A percentile compares a stretch with the other conserved stretches of the same genome.
These are phyloP conservation scores for Drosophila pallidifrons DNA, from an alignment of 1,140 invertebrate genomes.

Conservation along the genomic window DNA sequence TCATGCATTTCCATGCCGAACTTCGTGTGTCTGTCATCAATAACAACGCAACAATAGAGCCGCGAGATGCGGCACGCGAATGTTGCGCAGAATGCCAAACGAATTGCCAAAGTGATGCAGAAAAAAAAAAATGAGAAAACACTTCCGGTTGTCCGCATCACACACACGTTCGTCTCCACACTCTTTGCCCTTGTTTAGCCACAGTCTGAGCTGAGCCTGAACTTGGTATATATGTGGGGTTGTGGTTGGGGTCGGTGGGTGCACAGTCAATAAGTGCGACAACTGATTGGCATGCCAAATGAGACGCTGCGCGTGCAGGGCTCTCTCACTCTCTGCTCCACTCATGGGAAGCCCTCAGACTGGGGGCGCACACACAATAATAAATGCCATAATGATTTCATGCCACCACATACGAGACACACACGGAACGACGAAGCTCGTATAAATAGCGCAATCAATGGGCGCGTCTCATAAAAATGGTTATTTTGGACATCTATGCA, in stretches of 20 bases:
- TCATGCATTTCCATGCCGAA: slow-evolving; percentile 51
- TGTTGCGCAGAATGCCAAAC: slow-evolving; percentile 61
- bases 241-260: not conserved
- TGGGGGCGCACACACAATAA: slow-evolving; percentile 39
- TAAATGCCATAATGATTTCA: slow-evolving; percentile 71
- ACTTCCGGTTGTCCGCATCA: slow-evolving; percentile 50
- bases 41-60: slow-evolving; percentile 64
- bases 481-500: slow-evolving; percentile 13
- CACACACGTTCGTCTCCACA: not conserved
- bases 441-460: slow-evolving; percentile 54
- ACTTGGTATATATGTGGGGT: not conserved
- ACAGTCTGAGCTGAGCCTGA: not conserved
- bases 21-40: slow-evolving; percentile 42
- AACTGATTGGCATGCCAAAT: slow-evolving; percentile 79
- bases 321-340: not conserved
- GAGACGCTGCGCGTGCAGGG: slow-evolving; percentile 46
- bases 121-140: slow-evolving; percentile 1
- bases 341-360: slow-evolving; percentile 2
- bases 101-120: slow-evolving; percentile 35
- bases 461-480: slow-evolving; percentile 33
- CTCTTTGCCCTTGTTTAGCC: not conserved
- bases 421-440: slow-evolving; percentile 2
- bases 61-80: slow-evolving; percentile 45
- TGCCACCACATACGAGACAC: slow-evolving; percentile 38
- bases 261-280: slow-evolving; percentile 64